Base-by-base conservation (phyloP, 1,140 invertebrate genomes). In the Conopomorpha cramerella region DNA sequence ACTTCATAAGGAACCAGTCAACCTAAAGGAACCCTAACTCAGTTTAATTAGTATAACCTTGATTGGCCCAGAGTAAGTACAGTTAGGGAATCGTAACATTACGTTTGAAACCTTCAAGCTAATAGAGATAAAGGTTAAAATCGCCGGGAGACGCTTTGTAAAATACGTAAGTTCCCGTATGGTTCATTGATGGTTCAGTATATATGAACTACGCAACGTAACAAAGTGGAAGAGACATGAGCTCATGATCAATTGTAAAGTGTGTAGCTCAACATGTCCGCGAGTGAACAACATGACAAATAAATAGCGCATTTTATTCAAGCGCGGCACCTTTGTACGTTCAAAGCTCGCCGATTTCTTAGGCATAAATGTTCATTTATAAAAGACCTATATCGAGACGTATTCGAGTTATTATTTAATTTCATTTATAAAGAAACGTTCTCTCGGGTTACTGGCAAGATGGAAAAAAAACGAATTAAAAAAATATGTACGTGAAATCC, bases 311-410 rank as follows among this genome's bases (percentile, higher is more conserved):
- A 10, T 10, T 10, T 50, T 43, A 51, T 51, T 45, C 40, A 34
- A 23, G 25, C 30, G 53, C 66, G 70, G 66, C 49, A 19, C 57
- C 47, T 70, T 71, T 71, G 64, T 50, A 34, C 14, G 43, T 45
- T 67, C 64, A 71, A 72, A 74, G 62, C 57, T 50, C 34, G 53
- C 70, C 70, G 70, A 68, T 71, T 74, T 74, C 60, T 74, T 67
- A 64, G 58, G 60, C 47, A 74, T 70, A 71, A 74, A 71, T 64
- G 51, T 41, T 49, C 55, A 62, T 71, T 66, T 73, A 64, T 48
- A 51, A 50, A 48, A 37, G 48, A 45, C 45, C 34, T 53, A 50
- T 46, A 64, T 59, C 49, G 45, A 59, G 59, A 59, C 59, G 55
- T 67, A 68, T 67, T 62, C 43, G 43, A 45, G 55, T 66, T 73